Conservation (phyloP, 2,113 vertebrate species). For the Ahaetulla prasina region DNA sequence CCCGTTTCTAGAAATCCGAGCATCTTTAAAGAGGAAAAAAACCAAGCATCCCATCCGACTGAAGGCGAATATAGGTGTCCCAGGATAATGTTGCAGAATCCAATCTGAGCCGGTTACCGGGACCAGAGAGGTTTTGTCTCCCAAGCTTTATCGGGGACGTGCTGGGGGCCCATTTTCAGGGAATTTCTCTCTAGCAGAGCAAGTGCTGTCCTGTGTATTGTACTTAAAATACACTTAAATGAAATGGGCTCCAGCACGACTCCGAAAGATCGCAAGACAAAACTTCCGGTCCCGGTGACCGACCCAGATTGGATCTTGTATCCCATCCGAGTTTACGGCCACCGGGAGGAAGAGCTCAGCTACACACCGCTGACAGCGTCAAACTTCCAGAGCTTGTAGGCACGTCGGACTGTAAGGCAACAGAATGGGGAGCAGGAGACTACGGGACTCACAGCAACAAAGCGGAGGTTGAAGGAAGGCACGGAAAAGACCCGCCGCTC, state of each 20-base stretch:
- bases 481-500: background rate
- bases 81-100: background rate
- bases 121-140: background rate
- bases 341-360: background rate
- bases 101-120: background rate
- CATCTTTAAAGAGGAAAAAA: background rate
- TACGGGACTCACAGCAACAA: background rate
- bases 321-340: background rate
- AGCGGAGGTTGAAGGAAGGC: background rate
- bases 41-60: background rate
- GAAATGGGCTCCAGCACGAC: background rate
- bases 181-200: no score
- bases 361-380: background rate
- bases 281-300: background rate
- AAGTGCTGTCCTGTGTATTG: no score
- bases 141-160: background rate
- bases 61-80: background rate
- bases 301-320: background rate
- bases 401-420: background rate
- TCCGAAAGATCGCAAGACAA: background rate
- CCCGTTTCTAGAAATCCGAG: background rate
- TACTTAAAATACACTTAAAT: no score
- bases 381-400: background rate
- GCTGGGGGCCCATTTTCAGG: background rate
- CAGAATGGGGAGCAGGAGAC: background rate